These are phyloP conservation scores for Gryllus longicercus DNA, from an alignment of 2,888 invertebrate genomes.

Conservation along the genomic window DNA sequence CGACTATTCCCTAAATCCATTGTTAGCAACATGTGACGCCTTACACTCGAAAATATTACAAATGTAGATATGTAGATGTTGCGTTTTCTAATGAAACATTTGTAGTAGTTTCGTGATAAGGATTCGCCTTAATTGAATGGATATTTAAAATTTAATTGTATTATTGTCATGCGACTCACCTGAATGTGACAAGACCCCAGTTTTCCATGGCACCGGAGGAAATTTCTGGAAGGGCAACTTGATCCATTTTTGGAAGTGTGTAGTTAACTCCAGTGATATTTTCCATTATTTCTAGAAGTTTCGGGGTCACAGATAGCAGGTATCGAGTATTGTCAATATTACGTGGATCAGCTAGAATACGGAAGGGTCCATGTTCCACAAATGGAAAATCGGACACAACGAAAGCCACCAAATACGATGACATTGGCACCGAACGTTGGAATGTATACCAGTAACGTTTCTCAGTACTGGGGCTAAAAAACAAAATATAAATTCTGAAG, in stretches of 20 bases:
- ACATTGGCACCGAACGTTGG: conserved; percentile 60
- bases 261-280: conserved; percentile 52
- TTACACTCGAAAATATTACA: no score
- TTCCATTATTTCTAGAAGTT: conserved; percentile 53
- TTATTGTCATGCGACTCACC: conserved; percentile 47
- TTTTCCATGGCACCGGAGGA: conserved; percentile 87
- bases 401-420: conserved; percentile 39
- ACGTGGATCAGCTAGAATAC: conserved; percentile 50
- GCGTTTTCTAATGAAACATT: no score
- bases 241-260: conserved; percentile 69
- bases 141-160: no score
- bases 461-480: not conserved
- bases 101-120: no score
- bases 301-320: conserved; percentile 49
- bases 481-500: not conserved
- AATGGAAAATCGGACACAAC: conserved; percentile 33
- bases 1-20: no score
- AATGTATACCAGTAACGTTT: conserved; percentile 44
- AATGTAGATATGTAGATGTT: no score
- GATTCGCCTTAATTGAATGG: no score
- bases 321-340: conserved; percentile 50
- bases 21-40: no score
- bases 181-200: conserved; percentile 83
- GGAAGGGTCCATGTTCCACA: conserved; percentile 36
- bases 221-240: conserved; percentile 80